Conservation (phyloP, 2,888 invertebrate genomes). For the Phytoseiulus persimilis region DNA sequence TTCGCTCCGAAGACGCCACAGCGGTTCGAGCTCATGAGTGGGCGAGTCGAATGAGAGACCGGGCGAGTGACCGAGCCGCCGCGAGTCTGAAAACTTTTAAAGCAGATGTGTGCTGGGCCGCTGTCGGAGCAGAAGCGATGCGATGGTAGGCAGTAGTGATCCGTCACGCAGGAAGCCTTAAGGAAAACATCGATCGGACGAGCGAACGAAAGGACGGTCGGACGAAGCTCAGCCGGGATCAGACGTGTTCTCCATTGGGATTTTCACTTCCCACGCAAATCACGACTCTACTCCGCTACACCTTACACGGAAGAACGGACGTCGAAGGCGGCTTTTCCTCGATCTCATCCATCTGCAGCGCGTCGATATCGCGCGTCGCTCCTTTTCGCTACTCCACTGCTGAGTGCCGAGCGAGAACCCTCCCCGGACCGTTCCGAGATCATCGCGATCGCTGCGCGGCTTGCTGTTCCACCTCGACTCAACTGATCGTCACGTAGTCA, state of each 20-base stretch:
- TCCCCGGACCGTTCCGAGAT: neutral
- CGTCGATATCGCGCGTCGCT: neutral
- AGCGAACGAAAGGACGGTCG: neutral
- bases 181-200: neutral
- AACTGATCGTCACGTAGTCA: too few species aligned
- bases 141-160: neutral
- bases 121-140: neutral
- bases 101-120: neutral
- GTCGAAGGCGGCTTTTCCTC: neutral
- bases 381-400: neutral
- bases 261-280: slow-evolving; percentile 5
- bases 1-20: neutral
- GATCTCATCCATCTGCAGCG: neutral
- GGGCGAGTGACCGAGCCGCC: neutral
- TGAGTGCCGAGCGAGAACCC: neutral
- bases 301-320: neutral
- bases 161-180: neutral
- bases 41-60: neutral
- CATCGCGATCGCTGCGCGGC: too few species aligned
- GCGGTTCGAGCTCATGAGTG: neutral
- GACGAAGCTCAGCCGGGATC: neutral
- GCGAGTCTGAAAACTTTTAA: neutral
- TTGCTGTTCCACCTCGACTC: too few species aligned
- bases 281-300: slow-evolving; percentile 5
- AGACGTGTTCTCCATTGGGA: neutral